A percentile compares a stretch with the other conserved stretches of the same genome.
Conservation (phyloP, 2,888 invertebrate genomes). For the Halictus ligatus region DNA sequence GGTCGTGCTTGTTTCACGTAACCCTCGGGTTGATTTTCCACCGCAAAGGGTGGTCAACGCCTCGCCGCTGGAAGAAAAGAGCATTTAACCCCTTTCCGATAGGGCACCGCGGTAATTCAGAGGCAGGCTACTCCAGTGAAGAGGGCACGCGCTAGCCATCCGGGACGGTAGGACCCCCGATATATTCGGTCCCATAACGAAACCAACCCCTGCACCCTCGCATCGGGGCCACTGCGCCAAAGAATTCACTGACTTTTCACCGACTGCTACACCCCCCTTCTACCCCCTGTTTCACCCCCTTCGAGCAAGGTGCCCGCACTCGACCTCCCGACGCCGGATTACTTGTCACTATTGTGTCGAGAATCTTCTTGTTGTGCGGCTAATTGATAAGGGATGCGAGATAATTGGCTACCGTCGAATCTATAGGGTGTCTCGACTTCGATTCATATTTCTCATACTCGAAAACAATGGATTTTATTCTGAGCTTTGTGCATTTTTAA, state of each 20-base stretch:
- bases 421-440: background rate
- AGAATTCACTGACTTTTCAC: conserved; percentile 79
- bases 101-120: conserved; percentile 69
- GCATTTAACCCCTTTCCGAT: conserved; percentile 80
- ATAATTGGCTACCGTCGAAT: background rate
- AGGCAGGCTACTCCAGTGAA: conserved; percentile 80
- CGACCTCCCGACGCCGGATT: conserved; percentile 49
- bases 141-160: conserved; percentile 82
- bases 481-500: background rate
- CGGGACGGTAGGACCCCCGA: conserved; percentile 75
- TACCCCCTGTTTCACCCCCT: conserved; percentile 72
- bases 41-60: conserved; percentile 67
- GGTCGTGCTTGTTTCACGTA: conserved; percentile 62
- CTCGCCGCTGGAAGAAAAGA: conserved; percentile 76
- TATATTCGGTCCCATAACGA: conserved; percentile 77
- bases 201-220: conserved; percentile 79
- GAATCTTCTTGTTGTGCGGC: background rate
- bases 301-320: conserved; percentile 76
- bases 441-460: background rate
- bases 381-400: background rate
- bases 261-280: conserved; percentile 74
- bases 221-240: conserved; percentile 74
- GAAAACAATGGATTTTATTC: background rate
- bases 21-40: conserved; percentile 60
- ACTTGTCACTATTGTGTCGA: conserved; percentile 12